These are phyloP conservation scores for Rhamnusium bicolor DNA, from an alignment of 2,888 invertebrate species.

Conservation along the genomic window DNA sequence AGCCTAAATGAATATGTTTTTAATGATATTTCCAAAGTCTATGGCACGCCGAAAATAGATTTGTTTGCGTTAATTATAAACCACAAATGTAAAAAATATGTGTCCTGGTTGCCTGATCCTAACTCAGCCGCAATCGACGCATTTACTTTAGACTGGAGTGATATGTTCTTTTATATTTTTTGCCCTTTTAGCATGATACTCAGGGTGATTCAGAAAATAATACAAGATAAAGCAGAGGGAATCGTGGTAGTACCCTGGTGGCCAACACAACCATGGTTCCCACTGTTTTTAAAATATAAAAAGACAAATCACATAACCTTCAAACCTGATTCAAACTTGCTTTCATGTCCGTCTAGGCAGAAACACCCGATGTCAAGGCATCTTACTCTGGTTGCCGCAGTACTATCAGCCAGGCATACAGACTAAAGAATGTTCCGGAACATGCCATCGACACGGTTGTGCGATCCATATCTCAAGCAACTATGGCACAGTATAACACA, in stretches of 20 bases:
- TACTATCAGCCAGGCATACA: neutral
- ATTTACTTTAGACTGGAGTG: neutral
- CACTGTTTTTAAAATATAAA: neutral
- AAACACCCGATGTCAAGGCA: neutral
- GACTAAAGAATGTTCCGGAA: neutral
- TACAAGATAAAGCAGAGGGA: neutral
- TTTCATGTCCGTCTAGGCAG: neutral
- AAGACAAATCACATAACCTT: neutral
- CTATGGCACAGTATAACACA: constrained; percentile 4
- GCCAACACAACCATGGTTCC: constrained; percentile 1
- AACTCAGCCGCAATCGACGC: neutral
- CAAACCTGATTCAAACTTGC: neutral
- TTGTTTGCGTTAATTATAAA: constrained; percentile 56
- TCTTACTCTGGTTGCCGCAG: constrained; percentile 6
- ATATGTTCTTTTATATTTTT: constrained; percentile 9
- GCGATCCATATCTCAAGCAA: neutral
- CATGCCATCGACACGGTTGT: neutral
- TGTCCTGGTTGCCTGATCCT: neutral
- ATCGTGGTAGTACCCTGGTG: constrained; percentile 2
- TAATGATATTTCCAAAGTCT: constrained; percentile 31
- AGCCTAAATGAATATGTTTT: neutral
- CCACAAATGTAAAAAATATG: constrained; percentile 46
- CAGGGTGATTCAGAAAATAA: neutral
- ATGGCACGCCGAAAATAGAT: constrained; percentile 45
- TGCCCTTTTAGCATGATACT: neutral